phyloP scores from a whole-genome alignment of 1,140 invertebrate species.

The Whitmania pigra region DNA sequence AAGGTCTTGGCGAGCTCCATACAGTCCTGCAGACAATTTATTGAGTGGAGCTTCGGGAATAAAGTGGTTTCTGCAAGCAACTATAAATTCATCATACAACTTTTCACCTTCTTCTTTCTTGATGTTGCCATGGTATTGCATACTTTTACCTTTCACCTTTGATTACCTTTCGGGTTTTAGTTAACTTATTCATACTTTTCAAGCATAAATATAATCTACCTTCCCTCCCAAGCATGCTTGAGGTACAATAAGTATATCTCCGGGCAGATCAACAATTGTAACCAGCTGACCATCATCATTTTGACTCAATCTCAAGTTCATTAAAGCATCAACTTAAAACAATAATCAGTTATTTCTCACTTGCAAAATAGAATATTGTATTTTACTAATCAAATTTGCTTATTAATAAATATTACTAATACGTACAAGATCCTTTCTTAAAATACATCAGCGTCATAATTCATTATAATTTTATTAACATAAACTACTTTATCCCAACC shows the following conservation, averaged over 20 bases:
- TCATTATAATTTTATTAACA: background rate
- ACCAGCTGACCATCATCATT: conserved; percentile 32
- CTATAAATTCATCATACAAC: conserved; percentile 37
- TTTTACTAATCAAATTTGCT: background rate
- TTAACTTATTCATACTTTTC: background rate
- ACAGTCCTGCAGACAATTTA: conserved; percentile 38
- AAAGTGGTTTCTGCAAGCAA: conserved; percentile 23
- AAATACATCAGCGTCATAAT: background rate
- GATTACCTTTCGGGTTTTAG: background rate
- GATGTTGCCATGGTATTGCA: conserved; percentile 45
- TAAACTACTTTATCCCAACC: background rate
- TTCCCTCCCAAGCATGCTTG: conserved; percentile 44
- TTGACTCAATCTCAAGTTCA: conserved; percentile 36
- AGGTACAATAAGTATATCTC: conserved; percentile 43
- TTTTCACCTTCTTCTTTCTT: conserved; percentile 38
- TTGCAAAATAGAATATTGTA: background rate
- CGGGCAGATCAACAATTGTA: conserved; percentile 38
- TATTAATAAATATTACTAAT: background rate
- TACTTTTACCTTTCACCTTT: conserved; percentile 40
- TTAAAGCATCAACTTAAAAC: conserved; percentile 37
- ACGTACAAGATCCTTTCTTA: background rate
- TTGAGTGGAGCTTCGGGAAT: conserved; percentile 25
- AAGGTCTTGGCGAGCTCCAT: conserved; percentile 44
- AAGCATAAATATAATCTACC: background rate
- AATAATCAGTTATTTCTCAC: conserved; percentile 14